Conservation (phyloP, 2,113 vertebrate species). For the Phyllostomus hastatus region DNA sequence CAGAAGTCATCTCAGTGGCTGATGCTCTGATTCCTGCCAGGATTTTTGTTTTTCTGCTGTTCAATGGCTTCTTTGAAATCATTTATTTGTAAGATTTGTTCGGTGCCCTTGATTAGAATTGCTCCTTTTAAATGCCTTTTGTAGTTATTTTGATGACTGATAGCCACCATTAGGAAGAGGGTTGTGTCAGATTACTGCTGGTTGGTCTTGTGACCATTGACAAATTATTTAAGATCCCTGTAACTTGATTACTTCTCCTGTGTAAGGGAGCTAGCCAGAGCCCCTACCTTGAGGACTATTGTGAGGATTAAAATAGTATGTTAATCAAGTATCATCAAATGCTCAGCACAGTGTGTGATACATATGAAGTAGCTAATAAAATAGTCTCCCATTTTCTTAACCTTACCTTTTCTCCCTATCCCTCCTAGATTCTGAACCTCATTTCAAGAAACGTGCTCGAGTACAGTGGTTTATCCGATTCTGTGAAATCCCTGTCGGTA, state of each 20-base stretch:
- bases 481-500: slow-evolving; percentile 85
- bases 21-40: neutral
- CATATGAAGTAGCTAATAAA: neutral
- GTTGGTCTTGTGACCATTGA: neutral
- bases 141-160: neutral
- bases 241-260: neutral
- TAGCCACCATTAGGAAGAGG: neutral
- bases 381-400: neutral
- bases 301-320: neutral
- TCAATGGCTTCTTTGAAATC: neutral
- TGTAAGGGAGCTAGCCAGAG: neutral
- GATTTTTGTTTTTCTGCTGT: neutral
- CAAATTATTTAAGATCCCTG: neutral
- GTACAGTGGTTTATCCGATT: slow-evolving; percentile 92
- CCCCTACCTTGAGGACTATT: neutral
- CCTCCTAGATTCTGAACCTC: slow-evolving; percentile 1
- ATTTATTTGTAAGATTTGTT: neutral
- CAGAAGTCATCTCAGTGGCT: neutral
- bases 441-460: slow-evolving; percentile 81
- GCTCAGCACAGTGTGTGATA: neutral
- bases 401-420: neutral
- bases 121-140: neutral
- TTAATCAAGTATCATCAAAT: neutral
- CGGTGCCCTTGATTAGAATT: neutral
- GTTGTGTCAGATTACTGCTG: neutral